Evolutionary conservation across 2,888 invertebrate species (phyloP).

Genomic region (Acanthosepion esculentum): DNA sequence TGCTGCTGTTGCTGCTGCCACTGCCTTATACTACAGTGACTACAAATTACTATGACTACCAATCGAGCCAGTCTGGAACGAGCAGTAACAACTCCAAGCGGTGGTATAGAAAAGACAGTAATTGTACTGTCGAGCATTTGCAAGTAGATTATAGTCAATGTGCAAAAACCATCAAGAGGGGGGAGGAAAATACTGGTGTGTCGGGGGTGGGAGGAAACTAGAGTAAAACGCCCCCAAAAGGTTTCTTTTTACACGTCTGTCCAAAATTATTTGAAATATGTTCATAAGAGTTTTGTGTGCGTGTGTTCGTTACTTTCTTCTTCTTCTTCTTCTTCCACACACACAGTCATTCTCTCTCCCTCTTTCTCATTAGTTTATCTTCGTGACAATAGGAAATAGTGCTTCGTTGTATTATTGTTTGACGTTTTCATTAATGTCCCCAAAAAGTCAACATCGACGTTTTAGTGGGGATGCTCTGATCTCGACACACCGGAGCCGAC

Average conservation of each 20-base stretch:
- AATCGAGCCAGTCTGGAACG: conserved; percentile 33
- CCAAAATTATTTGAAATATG: not conserved
- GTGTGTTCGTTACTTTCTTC: not conserved
- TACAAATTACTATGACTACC: conserved; percentile 22
- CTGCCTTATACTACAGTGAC: not conserved
- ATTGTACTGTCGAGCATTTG: not conserved
- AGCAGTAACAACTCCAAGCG: conserved; percentile 1
- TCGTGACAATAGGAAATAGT: not conserved
- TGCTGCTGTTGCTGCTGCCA: not conserved
- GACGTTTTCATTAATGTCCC: not conserved
- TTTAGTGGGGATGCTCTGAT: not conserved
- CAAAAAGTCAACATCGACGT: not conserved
- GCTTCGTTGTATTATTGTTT: not conserved
- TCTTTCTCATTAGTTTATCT: not conserved
- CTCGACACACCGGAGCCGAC: not conserved
- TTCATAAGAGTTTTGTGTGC: not conserved
- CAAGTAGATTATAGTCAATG: not conserved
- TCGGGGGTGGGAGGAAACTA: no score
- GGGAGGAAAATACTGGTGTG: no score
- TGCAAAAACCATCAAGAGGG: not conserved
- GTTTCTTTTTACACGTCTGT: not conserved
- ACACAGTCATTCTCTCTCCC: not conserved
- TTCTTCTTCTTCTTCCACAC: no score
- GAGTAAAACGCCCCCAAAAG: not conserved
- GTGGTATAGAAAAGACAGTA: not conserved